Conservation (phyloP, 2,888 invertebrate species). For the Meghimatium bilineatum region DNA sequence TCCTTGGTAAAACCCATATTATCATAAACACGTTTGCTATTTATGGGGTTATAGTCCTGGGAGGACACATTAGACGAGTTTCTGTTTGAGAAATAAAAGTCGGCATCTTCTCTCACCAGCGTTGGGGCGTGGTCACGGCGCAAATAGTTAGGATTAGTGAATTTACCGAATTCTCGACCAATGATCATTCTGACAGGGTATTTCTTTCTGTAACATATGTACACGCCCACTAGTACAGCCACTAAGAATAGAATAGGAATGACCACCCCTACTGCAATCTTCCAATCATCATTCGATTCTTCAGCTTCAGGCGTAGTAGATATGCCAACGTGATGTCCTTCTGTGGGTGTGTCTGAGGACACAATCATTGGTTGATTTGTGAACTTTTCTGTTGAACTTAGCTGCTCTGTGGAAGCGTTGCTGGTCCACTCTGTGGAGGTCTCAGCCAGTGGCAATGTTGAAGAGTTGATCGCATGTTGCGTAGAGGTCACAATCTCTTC, state of each 20-base stretch:
- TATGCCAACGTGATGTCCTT: background rate
- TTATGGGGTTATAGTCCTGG: constrained; percentile 33
- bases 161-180: constrained; percentile 65
- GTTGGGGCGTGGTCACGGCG: constrained; percentile 38
- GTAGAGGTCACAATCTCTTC: no score
- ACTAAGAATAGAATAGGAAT: constrained; percentile 53
- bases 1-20: constrained; percentile 42
- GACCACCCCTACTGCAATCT: constrained; percentile 61
- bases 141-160: constrained; percentile 64
- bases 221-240: constrained; percentile 54
- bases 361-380: background rate
- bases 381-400: background rate
- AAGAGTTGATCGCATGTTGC: background rate
- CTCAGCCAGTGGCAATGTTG: background rate
- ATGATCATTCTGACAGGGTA: constrained; percentile 70
- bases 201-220: constrained; percentile 67
- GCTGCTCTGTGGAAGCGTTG: background rate
- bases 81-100: constrained; percentile 46
- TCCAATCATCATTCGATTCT: constrained; percentile 41
- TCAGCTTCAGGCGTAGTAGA: background rate
- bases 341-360: background rate
- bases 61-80: background rate
- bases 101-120: constrained; percentile 56
- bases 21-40: constrained; percentile 23
- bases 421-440: background rate